Conservation (phyloP, 2,113 vertebrate species). For the Proteles cristata region DNA sequence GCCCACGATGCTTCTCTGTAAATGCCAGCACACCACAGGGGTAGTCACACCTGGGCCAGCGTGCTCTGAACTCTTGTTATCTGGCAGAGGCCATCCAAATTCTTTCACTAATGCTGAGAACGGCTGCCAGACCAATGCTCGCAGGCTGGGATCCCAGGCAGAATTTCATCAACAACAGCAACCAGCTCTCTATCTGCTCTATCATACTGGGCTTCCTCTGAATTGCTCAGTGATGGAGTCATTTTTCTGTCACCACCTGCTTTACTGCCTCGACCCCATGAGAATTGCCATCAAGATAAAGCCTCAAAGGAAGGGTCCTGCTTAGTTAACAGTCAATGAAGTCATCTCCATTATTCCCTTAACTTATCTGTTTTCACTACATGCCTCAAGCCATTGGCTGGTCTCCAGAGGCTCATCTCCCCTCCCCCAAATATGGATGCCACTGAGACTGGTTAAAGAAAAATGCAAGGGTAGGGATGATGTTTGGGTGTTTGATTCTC, state of each 20-base stretch:
- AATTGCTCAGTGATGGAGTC: slow-evolving; percentile 75
- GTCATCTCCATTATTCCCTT: background rate
- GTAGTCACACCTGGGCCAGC: slow-evolving; percentile 40
- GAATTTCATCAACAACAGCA: slow-evolving; percentile 81
- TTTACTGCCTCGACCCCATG: slow-evolving; percentile 57
- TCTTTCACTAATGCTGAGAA: slow-evolving; percentile 65
- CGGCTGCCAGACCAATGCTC: slow-evolving; percentile 74
- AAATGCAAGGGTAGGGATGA: background rate
- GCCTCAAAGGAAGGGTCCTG: slow-evolving; percentile 60
- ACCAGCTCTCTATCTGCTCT: slow-evolving; percentile 79
- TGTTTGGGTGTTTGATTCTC: background rate
- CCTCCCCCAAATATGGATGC: background rate
- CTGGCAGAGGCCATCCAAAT: slow-evolving; percentile 73
- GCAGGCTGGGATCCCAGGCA: slow-evolving; percentile 71
- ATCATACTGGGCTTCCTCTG: slow-evolving; percentile 59
- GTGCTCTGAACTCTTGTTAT: slow-evolving; percentile 75
- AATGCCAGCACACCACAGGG: background rate
- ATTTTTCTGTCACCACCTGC: slow-evolving; percentile 72
- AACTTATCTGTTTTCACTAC: slow-evolving; percentile 61
- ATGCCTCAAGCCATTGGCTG: background rate
- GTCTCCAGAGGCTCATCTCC: background rate
- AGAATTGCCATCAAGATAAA: slow-evolving; percentile 77
- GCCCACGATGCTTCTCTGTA: background rate
- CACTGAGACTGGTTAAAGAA: background rate
- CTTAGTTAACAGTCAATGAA: slow-evolving; percentile 60